Percentiles rank a stretch among this genome's conserved stretches.
phyloP scores from a whole-genome alignment of 2,797 vertebrate species.

The Lepidocolaptes lacrymiger region DNA sequence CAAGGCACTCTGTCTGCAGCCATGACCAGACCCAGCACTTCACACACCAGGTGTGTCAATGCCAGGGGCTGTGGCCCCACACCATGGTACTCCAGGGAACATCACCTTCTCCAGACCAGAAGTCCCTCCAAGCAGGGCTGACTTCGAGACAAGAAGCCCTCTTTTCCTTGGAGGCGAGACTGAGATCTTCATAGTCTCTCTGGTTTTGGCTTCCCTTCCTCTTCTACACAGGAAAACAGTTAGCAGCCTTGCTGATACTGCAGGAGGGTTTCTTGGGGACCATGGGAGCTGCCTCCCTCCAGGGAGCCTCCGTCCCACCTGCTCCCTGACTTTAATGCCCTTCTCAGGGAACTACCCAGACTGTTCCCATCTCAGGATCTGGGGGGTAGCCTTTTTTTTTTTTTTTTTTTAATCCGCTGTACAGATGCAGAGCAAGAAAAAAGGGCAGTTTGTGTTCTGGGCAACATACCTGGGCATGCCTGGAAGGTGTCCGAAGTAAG shows the following conservation, averaged over 20 bases:
- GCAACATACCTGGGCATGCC: rapidly evolving
- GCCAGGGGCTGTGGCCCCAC: neutral
- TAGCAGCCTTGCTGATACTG: neutral
- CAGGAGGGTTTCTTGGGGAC: neutral
- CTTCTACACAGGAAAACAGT: neutral
- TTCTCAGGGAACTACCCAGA: neutral
- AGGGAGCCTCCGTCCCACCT: neutral
- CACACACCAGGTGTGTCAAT: rapidly evolving
- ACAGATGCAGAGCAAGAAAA: neutral
- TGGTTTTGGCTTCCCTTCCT: neutral
- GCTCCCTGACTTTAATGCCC: neutral
- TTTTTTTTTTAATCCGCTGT: too few relatives aligned
- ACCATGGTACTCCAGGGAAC: neutral
- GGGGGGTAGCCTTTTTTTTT: neutral
- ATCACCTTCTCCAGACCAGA: rapidly evolving
- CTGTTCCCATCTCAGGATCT: neutral
- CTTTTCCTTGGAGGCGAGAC: rapidly evolving
- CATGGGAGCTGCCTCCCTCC: neutral
- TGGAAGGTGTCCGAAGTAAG: neutral
- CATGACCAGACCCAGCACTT: neutral
- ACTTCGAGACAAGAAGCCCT: rapidly evolving
- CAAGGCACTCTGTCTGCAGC: neutral
- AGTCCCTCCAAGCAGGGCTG: neutral
- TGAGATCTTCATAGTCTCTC: neutral
- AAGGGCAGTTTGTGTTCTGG: neutral